Percentiles rank a stretch among this genome's conserved stretches.
phyloP scores from a whole-genome alignment of 2,888 invertebrate genomes.

The Selenia dentaria region DNA sequence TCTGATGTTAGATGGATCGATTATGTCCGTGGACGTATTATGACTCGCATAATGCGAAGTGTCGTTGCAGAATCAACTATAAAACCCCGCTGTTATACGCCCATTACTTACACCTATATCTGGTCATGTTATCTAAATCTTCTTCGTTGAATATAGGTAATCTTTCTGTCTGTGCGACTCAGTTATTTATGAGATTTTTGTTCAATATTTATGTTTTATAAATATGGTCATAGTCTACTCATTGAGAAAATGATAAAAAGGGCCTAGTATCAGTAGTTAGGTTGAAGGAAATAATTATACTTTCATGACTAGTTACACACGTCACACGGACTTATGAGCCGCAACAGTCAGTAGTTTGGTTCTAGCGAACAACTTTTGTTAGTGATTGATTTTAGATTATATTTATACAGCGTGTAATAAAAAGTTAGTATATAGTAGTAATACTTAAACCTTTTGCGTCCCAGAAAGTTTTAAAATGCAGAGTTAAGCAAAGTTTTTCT shows the following conservation, averaged over 20 bases:
- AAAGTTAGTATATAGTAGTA: no score
- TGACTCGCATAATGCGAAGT: conserved; percentile 42
- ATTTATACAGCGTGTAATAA: no score
- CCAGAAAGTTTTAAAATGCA: no score
- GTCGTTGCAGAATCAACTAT: conserved; percentile 46
- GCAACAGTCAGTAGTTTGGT: no score
- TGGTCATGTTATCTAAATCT: conserved; percentile 50
- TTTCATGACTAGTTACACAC: no score
- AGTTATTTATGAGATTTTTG: conserved; percentile 44
- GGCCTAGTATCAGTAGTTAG: no score
- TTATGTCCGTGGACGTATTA: conserved; percentile 48
- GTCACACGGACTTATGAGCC: no score
- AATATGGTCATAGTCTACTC: conserved; percentile 35
- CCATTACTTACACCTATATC: conserved; percentile 50
- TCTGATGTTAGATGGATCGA: conserved; percentile 52
- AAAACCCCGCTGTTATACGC: conserved; percentile 42
- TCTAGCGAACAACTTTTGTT: no score
- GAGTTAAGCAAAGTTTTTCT: no score
- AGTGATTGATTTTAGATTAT: no score
- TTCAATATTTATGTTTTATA: conserved; percentile 42
- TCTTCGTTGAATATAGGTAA: conserved; percentile 56
- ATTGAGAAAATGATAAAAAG: conserved; percentile 15
- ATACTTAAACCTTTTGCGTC: no score
- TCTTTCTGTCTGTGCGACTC: conserved; percentile 32
- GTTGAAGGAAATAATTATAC: no score